phyloP scores from a whole-genome alignment of 2,797 vertebrate genomes.

The Natrix natrix region DNA sequence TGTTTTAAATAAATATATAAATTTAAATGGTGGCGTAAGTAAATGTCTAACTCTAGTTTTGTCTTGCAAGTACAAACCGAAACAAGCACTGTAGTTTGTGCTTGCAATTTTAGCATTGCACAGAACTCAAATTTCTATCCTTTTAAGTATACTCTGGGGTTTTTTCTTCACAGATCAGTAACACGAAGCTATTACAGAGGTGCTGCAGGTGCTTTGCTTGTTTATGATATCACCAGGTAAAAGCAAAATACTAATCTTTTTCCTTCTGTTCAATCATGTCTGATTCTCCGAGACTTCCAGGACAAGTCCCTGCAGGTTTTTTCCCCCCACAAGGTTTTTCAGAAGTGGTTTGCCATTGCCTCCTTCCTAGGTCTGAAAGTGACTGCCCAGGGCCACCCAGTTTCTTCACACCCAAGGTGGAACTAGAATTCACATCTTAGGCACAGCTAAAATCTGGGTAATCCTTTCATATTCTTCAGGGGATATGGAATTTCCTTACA shows the following conservation, averaged over 20 bases:
- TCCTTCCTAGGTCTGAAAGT: background rate
- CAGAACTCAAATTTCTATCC: background rate
- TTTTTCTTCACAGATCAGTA: constrained; percentile 84
- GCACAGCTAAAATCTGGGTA: background rate
- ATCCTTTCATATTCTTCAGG: background rate
- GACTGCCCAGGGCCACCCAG: background rate
- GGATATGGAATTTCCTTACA: background rate
- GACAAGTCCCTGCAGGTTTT: background rate
- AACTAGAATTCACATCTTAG: background rate
- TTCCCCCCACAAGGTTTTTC: background rate
- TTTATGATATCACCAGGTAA: constrained; percentile 98
- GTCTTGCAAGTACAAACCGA: background rate
- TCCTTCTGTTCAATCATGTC: background rate
- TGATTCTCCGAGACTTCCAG: background rate
- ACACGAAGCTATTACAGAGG: constrained; percentile 98
- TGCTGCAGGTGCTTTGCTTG: constrained; percentile 92
- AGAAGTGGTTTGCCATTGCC: background rate
- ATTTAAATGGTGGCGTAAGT: background rate
- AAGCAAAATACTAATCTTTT: background rate
- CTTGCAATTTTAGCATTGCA: background rate
- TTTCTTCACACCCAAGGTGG: background rate
- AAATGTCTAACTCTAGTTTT: background rate
- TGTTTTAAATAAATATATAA: background rate
- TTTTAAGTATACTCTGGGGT: background rate
- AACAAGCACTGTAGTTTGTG: background rate